Percentiles rank a stretch among this genome's conserved stretches.
These are phyloP conservation scores for Nowickia ferox DNA, from an alignment of 2,888 invertebrate genomes.

Conservation along the genomic window DNA sequence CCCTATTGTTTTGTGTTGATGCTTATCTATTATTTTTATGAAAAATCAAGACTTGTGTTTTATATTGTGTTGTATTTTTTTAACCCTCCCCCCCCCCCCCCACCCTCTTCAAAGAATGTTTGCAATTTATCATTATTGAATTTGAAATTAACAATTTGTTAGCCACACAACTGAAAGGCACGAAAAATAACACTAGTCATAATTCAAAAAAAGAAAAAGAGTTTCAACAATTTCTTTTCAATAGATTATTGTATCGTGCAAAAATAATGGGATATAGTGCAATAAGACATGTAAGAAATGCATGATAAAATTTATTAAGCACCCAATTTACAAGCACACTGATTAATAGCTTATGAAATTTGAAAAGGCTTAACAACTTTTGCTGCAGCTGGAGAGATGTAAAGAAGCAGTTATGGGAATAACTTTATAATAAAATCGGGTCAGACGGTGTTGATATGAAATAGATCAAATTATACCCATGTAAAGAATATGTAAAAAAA, in stretches of 20 bases:
- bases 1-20: not conserved
- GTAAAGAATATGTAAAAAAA: too few species aligned
- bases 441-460: too few species aligned
- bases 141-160: constrained; percentile 44
- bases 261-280: constrained; percentile 4
- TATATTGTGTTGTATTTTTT: constrained; percentile 21
- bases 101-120: constrained; percentile 13
- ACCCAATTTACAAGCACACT: too few species aligned
- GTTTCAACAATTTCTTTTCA: constrained; percentile 33
- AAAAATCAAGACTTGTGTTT: constrained; percentile 46
- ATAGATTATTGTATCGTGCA: constrained; percentile 32
- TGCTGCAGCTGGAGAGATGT: too few species aligned
- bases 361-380: too few species aligned
- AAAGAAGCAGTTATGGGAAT: too few species aligned
- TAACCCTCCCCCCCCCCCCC: too few species aligned
- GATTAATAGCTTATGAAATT: not conserved
- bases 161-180: constrained; percentile 1
- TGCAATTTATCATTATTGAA: constrained; percentile 58
- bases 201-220: constrained; percentile 20
- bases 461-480: too few species aligned
- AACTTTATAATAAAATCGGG: too few species aligned
- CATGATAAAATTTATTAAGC: too few species aligned
- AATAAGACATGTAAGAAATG: not conserved
- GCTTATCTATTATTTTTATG: constrained; percentile 31
- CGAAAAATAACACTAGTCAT: constrained; percentile 20